Evolutionary conservation across 92 coral and sea anemone species (phyloP).

Genomic region (Bergia puertoricense): DNA sequence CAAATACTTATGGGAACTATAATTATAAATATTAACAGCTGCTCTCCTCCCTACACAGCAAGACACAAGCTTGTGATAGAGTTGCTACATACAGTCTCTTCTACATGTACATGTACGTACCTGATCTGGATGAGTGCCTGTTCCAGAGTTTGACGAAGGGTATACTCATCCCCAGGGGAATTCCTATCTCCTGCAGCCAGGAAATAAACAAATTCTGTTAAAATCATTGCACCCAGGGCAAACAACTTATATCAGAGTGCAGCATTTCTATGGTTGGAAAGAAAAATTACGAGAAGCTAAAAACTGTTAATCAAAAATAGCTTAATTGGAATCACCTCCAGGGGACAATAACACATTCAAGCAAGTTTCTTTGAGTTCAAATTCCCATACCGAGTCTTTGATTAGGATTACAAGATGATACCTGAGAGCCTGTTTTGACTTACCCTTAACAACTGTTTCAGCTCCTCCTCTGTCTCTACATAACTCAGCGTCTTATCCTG

Average conservation of each 20-base stretch:
- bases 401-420: no score
- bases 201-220: background rate
- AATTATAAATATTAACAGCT: background rate
- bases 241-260: background rate
- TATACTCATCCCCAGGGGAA: slow-evolving; percentile 84
- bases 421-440: background rate
- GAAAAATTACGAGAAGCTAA: no score
- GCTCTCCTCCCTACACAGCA: no score
- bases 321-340: no score
- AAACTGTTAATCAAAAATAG: no score
- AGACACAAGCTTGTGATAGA: no score
- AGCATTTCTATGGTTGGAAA: no score
- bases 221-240: background rate
- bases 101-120: slow-evolving; percentile 2
- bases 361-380: no score
- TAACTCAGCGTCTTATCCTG: slow-evolving; percentile 88
- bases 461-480: slow-evolving; percentile 94
- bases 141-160: slow-evolving; percentile 79
- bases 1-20: no score
- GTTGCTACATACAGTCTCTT: no score
- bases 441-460: slow-evolving; percentile 84
- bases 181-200: slow-evolving; percentile 69
- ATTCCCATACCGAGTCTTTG: no score
- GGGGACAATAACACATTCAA: no score
- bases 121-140: slow-evolving; percentile 53